Evolutionary conservation across 2,888 invertebrate genomes (phyloP), one percentile per base, ranked within the genome.

Genomic region (Meloe dianella): DNA sequence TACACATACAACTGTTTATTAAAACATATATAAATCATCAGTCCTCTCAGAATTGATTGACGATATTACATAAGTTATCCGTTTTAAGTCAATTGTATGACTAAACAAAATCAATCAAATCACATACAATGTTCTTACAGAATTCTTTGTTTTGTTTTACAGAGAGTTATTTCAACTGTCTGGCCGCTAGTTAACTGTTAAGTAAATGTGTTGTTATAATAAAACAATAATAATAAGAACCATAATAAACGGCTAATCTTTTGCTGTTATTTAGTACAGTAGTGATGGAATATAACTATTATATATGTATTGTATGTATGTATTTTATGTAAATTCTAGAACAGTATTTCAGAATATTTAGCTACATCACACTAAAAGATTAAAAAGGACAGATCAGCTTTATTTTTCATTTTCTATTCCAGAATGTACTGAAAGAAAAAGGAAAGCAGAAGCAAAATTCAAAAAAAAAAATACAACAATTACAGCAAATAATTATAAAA

Each of bases 1-100:
- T 87, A 87, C 87, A 87, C 87, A 87, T 87, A 87, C 87, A 87
- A 87, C 87, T 87, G 87, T 87, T 87, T 87, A 87, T 88, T 87
- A 86, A 87, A 87, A 87, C 87, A 87, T 86, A 87, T 86, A 85
- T 82, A 83, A 82, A 84, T 83, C 83, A 83, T 83, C 84, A 84
- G 84, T 84, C 84, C 81, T 83, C 79, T 80, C 77, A 77, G 78
- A 78, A 75, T 77, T 71, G 77, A 78, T 78, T 78, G 76, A 77
- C 74, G 75, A 78, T 77, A 77, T 79, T 27, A 80, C 77, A 79
- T 73, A 57, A 65, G 54, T 68, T 64, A 60, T 60, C 63, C 51
- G 70, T 77, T 76, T 54, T 54, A 73, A 72, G 74, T 72, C 68
- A 69, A 70, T 66, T 68, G 73, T 74, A 4, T 71, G 72, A 70